phyloP scores from a whole-genome alignment of 2,113 vertebrate genomes.

The Caloenas nicobarica region DNA sequence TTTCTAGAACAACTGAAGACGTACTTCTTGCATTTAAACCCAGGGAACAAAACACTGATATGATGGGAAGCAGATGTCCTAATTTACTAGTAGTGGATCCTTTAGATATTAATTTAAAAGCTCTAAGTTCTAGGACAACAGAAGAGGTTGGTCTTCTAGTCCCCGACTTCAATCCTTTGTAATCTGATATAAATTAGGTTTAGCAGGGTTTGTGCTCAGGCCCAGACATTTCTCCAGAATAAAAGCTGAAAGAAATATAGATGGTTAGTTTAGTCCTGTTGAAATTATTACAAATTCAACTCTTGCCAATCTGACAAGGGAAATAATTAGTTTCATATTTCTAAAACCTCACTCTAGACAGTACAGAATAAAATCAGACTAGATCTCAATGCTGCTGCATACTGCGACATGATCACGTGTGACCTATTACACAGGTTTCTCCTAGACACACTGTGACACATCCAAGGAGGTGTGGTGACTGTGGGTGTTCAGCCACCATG shows the following conservation, averaged over 20 bases:
- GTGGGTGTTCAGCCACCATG: neutral
- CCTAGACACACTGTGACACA: neutral
- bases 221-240: neutral
- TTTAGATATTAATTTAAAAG: neutral
- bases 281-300: neutral
- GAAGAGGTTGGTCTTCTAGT: neutral
- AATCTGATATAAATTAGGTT: neutral
- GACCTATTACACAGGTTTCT: neutral
- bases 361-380: neutral
- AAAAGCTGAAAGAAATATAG: neutral
- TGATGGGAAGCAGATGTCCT: neutral
- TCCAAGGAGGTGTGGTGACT: neutral
- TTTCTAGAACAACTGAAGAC: neutral
- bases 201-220: neutral
- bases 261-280: neutral
- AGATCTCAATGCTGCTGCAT: neutral
- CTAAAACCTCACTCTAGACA: neutral
- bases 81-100: neutral
- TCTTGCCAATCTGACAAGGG: neutral
- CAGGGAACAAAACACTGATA: neutral
- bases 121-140: neutral
- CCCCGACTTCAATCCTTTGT: neutral
- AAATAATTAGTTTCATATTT: neutral
- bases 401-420: fast-evolving
- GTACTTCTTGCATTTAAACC: fast-evolving